Conservation (phyloP, 1,140 invertebrate genomes). For the Nixonia krombeini region DNA sequence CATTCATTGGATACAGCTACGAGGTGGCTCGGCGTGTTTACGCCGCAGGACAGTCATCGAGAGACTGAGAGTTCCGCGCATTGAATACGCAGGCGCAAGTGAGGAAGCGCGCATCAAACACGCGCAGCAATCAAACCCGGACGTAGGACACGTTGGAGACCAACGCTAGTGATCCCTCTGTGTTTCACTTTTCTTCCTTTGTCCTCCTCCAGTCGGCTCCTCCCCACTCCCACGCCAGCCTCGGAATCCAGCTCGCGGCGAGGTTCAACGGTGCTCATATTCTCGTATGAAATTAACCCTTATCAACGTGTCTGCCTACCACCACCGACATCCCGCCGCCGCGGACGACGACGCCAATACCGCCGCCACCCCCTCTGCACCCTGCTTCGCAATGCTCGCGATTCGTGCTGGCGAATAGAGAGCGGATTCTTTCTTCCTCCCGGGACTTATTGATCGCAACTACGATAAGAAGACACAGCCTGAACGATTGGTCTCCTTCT, state of each 20-base stretch:
- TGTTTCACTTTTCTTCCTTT: slow-evolving; percentile 33
- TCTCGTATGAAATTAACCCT: slow-evolving; percentile 72
- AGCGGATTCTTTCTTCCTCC: slow-evolving; percentile 69
- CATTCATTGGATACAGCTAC: slow-evolving; percentile 24
- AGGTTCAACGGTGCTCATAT: slow-evolving; percentile 52
- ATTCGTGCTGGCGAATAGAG: slow-evolving; percentile 57
- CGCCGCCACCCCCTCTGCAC: slow-evolving; percentile 38
- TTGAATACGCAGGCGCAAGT: slow-evolving; percentile 46
- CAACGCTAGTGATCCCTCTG: slow-evolving; percentile 44
- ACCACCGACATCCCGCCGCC: no score
- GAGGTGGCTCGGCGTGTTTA: slow-evolving; percentile 23
- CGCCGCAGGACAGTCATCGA: slow-evolving; percentile 41
- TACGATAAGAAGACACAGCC: slow-evolving; percentile 68
- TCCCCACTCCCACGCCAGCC: slow-evolving; percentile 12
- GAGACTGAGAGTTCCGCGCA: slow-evolving; percentile 39
- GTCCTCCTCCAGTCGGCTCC: slow-evolving; percentile 25
- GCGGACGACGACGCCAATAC: no score
- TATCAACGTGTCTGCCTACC: slow-evolving; percentile 66
- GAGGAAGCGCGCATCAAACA: slow-evolving; percentile 38
- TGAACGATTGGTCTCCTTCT: slow-evolving; percentile 63
- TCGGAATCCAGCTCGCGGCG: slow-evolving; percentile 28
- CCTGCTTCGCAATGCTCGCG: slow-evolving; percentile 46
- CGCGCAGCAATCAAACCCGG: slow-evolving; percentile 65
- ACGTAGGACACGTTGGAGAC: slow-evolving; percentile 43
- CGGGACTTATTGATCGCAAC: slow-evolving; percentile 69